Evolutionary conservation across 2,888 invertebrate species (phyloP), one percentile per base, ranked within the genome.

Genomic region (Melieria omissa): DNA sequence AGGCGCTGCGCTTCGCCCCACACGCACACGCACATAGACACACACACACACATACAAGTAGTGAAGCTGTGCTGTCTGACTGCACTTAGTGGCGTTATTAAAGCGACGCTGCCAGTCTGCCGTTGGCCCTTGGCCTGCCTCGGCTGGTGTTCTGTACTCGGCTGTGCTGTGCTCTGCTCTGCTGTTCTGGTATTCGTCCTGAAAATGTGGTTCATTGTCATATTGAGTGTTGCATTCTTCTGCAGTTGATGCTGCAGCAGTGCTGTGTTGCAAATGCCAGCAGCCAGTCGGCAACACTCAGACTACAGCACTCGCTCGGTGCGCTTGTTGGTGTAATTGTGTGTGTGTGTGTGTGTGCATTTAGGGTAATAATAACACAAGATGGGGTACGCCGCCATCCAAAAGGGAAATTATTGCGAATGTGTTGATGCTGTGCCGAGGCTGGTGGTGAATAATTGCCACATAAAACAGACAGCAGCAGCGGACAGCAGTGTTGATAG

Each of bases 161-260:
- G 10, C 6, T 10, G 1, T 4, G 42, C 10, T 10, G 7, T 0
- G 7, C 16, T 47, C 10, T 4, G 4, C 7, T 4, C 44, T 10
- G 1, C 10, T 7, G 14, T 41, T 7, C 42, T 10, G 14, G 4
- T n/a, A 42, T 60, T 49, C 10, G 41, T 57, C 58, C 42, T 42
- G n/a, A 52, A 29, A 67, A 67, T 67, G 42, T 67, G 42, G 47
- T 67, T 67, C 67, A 67, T 67, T 67, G 67, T 61, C 60, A 67
- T 61, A 67, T 60, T 67, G 52, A 67, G 60, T 67, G 60, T 44
- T 61, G 67, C 52, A 60, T 42, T 67, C 60, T 65, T 29, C 72
- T 65, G 54, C 57, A 45, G 49, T 29, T 44, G 52, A 64, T 44
- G 68, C 65, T 54, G 52, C 61, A 57, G 16, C 46, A 46, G 41